These are phyloP conservation scores for Auanema freiburgensis DNA, from an alignment of 2,888 invertebrate species.

Conservation along the genomic window DNA sequence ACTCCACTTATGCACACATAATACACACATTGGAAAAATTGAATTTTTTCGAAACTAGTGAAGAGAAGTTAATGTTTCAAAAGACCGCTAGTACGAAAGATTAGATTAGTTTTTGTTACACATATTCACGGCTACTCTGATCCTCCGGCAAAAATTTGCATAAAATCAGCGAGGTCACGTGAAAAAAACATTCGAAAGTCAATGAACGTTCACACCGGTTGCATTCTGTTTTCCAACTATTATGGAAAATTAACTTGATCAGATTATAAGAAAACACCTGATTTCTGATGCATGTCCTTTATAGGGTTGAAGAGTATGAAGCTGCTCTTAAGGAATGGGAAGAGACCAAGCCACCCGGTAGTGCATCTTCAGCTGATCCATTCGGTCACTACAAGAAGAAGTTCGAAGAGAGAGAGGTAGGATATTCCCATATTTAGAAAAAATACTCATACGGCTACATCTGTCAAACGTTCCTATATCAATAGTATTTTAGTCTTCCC, in stretches of 20 bases:
- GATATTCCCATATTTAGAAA: neutral
- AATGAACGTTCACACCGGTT: too few species aligned
- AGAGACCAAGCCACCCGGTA: slow-evolving; percentile 63
- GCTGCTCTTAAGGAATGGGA: slow-evolving; percentile 62
- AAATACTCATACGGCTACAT: neutral
- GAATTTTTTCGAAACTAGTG: too few species aligned
- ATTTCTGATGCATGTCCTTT: slow-evolving; percentile 7
- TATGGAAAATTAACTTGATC: neutral
- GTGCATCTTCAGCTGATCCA: slow-evolving; percentile 58
- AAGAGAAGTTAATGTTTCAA: too few species aligned
- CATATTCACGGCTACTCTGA: too few species aligned
- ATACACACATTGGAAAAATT: too few species aligned
- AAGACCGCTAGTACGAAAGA: too few species aligned
- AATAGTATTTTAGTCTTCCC: slow-evolving; percentile 28
- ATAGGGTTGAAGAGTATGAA: slow-evolving; percentile 62
- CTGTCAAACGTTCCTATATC: neutral
- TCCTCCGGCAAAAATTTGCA: too few species aligned
- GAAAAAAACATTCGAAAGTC: too few species aligned
- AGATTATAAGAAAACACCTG: neutral
- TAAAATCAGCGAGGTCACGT: too few species aligned
- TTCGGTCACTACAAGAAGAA: slow-evolving; percentile 63
- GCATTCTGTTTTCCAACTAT: neutral
- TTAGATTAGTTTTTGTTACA: too few species aligned
- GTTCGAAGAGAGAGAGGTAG: slow-evolving; percentile 56
- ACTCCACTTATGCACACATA: too few species aligned